Base-by-base conservation (phyloP, 2,888 invertebrate genomes). In the Malthinus flaveolus region DNA sequence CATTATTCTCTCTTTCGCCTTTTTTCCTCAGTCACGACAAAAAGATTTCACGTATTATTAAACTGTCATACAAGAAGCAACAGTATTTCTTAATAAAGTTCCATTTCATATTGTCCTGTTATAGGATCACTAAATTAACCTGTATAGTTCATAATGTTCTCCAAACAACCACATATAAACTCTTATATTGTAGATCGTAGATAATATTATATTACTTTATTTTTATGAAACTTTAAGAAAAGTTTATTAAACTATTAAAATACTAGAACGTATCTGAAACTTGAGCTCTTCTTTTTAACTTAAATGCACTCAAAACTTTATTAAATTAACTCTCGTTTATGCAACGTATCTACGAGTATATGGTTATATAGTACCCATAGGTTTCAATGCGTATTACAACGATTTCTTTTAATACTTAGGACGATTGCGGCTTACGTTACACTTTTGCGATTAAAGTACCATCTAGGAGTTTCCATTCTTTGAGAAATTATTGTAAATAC, bases 31-130 rank as follows among this genome's bases (percentile, higher is more conserved):
- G 52, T 42, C 42, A 49, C 34, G 45, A 44, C 45, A 35, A 42
- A 52, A 53, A 58, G 49, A 53, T 53, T 58, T 46, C 53, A 36
- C 33, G 47, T 49, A 49, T 49, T 52, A 58, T 58, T 58, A 58
- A 58, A 53, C 49, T 58, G 58, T 49, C 49, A 50, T 58, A 58
- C 53, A 49, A 54, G 39, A 49, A 49, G 57, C 46, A 23, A 42
- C 60, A 56, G 61, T 66, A 64, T 66, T 64, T 66, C 66, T 66
- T 64, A 66, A 66, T 65, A 65, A 66, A 65, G 58, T 58, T 56
- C 57, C 46, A 58, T 60, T 62, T 59, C 61, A 65, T 65, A 57
- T 61, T 64, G 59, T 62, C 61, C 57, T 62, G 56, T 48, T 52
- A 45, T 51, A 49, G 56, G 48, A 54, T 50, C 62, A 53, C 55